Conservation (phyloP, 2,113 vertebrate species). For the Illadopsis cleaveri region DNA sequence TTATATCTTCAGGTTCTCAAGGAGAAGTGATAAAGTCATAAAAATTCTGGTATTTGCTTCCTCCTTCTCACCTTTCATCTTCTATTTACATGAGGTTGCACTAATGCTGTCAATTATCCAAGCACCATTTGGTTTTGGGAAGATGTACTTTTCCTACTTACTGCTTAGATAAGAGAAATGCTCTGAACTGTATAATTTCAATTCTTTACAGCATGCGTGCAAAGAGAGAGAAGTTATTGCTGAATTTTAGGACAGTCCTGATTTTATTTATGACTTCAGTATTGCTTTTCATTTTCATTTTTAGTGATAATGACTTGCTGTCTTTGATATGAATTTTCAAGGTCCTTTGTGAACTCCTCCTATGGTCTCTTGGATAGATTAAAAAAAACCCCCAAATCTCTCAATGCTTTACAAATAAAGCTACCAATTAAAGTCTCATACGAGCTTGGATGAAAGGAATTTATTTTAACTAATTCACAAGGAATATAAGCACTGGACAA, state of each 20-base stretch:
- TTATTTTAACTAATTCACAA: neutral
- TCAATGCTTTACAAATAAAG: neutral
- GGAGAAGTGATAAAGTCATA: slow-evolving; percentile 4
- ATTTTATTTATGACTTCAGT: slow-evolving; percentile 19
- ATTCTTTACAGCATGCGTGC: neutral
- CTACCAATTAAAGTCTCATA: neutral
- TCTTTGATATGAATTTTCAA: neutral
- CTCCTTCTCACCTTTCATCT: slow-evolving; percentile 23
- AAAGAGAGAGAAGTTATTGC: slow-evolving; percentile 19
- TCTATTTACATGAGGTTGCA: slow-evolving; percentile 1
- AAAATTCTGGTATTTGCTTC: slow-evolving; percentile 23
- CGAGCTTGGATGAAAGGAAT: neutral
- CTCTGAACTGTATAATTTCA: slow-evolving; percentile 27
- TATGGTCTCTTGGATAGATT: neutral
- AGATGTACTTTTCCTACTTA: neutral
- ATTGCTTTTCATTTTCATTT: slow-evolving; percentile 9
- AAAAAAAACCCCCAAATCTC: neutral
- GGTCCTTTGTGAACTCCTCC: neutral
- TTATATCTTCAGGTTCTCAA: slow-evolving; percentile 9
- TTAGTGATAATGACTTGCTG: neutral
- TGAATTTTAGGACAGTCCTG: neutral
- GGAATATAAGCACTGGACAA: neutral
- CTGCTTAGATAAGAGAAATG: neutral
- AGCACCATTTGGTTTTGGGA: slow-evolving; percentile 1
- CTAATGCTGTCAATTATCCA: slow-evolving; percentile 49